A percentile compares a stretch with the other conserved stretches of the same genome.
Evolutionary conservation across 2,797 vertebrate species (phyloP).

Genomic region (Takifugu ocellatus): DNA sequence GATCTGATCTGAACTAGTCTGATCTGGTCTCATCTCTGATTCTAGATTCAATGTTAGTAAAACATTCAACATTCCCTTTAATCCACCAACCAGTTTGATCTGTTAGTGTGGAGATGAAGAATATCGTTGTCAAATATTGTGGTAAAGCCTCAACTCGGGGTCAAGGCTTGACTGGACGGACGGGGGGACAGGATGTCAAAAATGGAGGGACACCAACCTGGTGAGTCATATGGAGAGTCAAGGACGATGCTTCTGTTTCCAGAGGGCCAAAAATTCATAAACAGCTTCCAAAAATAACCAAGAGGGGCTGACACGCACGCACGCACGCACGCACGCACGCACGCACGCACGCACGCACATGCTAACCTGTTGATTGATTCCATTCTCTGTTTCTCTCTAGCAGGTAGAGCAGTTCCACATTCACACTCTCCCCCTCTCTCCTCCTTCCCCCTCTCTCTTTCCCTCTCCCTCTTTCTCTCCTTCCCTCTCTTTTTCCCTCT

Average conservation of each 20-base stretch:
- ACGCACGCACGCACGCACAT: not conserved
- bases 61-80: not conserved
- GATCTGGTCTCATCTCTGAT: not conserved
- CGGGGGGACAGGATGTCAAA: slow-evolving; percentile 82
- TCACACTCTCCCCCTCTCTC: not conserved
- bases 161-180: slow-evolving; percentile 76
- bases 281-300: slow-evolving; percentile 62
- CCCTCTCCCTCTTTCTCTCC: not conserved
- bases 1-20: not conserved
- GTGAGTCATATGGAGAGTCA: slow-evolving; percentile 82
- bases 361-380: slow-evolving; percentile 15
- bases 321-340: not conserved
- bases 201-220: slow-evolving; percentile 95
- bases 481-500: not conserved
- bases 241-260: slow-evolving; percentile 80
- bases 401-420: no score
- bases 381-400: not conserved
- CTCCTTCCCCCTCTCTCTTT: not conserved
- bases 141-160: slow-evolving; percentile 83
- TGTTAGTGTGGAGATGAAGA: slow-evolving; percentile 70
- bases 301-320: slow-evolving; percentile 29
- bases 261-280: slow-evolving; percentile 68
- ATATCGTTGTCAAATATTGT: slow-evolving; percentile 97
- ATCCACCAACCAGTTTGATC: slow-evolving; percentile 48
- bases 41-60: not conserved